Evolutionary conservation across 2,888 invertebrate species (phyloP), one percentile per base, ranked within the genome.

Genomic region (Ophraella communa): DNA sequence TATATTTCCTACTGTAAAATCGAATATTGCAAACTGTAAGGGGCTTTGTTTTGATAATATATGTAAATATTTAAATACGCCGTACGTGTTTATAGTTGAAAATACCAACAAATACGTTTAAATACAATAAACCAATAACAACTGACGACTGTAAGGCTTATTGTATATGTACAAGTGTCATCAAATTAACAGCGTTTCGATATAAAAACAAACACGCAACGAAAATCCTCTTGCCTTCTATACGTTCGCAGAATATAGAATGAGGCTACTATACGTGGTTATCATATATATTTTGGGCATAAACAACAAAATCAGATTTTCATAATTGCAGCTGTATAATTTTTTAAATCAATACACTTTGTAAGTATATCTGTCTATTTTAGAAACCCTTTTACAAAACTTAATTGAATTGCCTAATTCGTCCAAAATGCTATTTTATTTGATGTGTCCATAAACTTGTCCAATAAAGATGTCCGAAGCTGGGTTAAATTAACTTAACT

Each of bases 131-230:
- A 30, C 11, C 30, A 30, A 30, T 30, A 30, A 30, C 30, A 30
- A 11, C 30, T 30, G 30, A 30, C 30, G 30, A 11, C 3, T 30
- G 30, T 30, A 11, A 30, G 30, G 30, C 30, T 30, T 30, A 30
- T 11, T 30, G 30, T 30, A n/a, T 20, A 21, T 14, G 54, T 18
- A 39, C 21, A n/a, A 39, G 54, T 17, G 23, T 52, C 39, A 21
- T 24, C 8, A 39, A 17, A 54, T 54, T 54, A 54, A 54, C 39
- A 35, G 35, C 39, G 39, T 14, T 54, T 11, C 30, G 21, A 54
- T 35, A 54, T 54, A 35, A 54, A 54, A 54, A 54, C 39, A 54
- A 35, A 54, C 54, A 39, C 18, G 23, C 54, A 53, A 53, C 21
- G 39, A n/a, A n/a, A n/a, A n/a, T 33, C 35, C 33, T 35, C 54